A percentile compares a stretch with the other conserved stretches of the same genome.
Conservation (phyloP, 1,140 invertebrate species). For the Danaus melanippus region DNA sequence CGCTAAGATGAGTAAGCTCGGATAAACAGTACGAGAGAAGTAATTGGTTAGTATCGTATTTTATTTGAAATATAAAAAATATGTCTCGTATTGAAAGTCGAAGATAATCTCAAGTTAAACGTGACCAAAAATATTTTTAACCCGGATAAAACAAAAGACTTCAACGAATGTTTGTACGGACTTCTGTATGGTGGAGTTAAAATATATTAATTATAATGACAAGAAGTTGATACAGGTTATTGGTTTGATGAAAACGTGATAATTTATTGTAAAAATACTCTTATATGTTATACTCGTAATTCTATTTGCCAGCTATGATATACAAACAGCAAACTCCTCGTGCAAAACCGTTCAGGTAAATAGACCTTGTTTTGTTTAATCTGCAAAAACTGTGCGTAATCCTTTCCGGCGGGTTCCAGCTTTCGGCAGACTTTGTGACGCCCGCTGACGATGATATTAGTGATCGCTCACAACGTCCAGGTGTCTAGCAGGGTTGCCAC, state of each 20-base stretch:
- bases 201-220: too few relatives aligned
- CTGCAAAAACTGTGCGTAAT: slow-evolving; percentile 57
- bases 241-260: too few relatives aligned
- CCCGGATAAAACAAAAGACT: too few relatives aligned
- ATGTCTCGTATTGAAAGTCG: too few relatives aligned
- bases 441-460: slow-evolving; percentile 41
- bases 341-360: slow-evolving; percentile 30
- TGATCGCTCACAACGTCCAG: slow-evolving; percentile 43
- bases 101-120: too few relatives aligned
- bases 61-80: slow-evolving; percentile 17
- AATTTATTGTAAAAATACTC: too few relatives aligned
- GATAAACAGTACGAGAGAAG: slow-evolving; percentile 62
- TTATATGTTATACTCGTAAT: too few relatives aligned
- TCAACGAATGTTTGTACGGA: too few relatives aligned
- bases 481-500: slow-evolving; percentile 38
- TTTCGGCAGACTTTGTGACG: slow-evolving; percentile 66
- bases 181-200: too few relatives aligned
- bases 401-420: slow-evolving; percentile 50
- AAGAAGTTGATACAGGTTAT: too few relatives aligned
- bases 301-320: too few relatives aligned
- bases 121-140: too few relatives aligned
- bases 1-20: slow-evolving; percentile 64
- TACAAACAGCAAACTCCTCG: slow-evolving; percentile 16
- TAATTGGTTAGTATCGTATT: slow-evolving; percentile 62
- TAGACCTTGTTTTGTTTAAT: slow-evolving; percentile 37